phyloP scores from a whole-genome alignment of 2,113 vertebrate species.

The Oceanites oceanicus region DNA sequence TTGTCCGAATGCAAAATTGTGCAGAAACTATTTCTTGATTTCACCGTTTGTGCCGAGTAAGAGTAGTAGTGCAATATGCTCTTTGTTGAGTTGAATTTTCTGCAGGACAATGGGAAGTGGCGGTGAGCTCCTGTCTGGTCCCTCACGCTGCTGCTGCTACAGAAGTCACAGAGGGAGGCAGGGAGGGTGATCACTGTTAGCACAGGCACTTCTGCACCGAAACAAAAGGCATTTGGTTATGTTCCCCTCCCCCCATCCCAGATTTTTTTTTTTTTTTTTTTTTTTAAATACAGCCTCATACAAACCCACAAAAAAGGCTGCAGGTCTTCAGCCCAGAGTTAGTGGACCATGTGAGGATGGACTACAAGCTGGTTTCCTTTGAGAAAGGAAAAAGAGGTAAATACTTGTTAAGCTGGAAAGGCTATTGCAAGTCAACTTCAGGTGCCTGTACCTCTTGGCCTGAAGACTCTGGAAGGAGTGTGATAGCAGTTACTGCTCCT shows the following conservation, averaged over 20 bases:
- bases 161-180: fast-evolving
- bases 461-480: background rate
- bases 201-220: background rate
- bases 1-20: background rate
- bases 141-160: background rate
- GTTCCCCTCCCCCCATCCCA: fast-evolving
- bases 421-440: background rate
- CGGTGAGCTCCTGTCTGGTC: fast-evolving
- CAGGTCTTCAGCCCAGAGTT: background rate
- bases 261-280: background rate
- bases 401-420: background rate
- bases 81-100: background rate
- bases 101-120: fast-evolving
- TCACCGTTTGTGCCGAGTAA: background rate
- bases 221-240: background rate
- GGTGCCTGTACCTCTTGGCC: background rate
- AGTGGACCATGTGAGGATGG: background rate
- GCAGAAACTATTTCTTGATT: background rate
- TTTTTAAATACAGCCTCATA: background rate
- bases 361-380: background rate
- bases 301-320: background rate
- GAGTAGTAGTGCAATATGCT: background rate
- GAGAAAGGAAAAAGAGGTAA: background rate
- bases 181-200: fast-evolving
- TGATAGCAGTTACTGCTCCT: background rate